These are phyloP conservation scores for Chaetodon trifasciatus DNA, from an alignment of 2,797 vertebrate genomes.

Conservation along the genomic window DNA sequence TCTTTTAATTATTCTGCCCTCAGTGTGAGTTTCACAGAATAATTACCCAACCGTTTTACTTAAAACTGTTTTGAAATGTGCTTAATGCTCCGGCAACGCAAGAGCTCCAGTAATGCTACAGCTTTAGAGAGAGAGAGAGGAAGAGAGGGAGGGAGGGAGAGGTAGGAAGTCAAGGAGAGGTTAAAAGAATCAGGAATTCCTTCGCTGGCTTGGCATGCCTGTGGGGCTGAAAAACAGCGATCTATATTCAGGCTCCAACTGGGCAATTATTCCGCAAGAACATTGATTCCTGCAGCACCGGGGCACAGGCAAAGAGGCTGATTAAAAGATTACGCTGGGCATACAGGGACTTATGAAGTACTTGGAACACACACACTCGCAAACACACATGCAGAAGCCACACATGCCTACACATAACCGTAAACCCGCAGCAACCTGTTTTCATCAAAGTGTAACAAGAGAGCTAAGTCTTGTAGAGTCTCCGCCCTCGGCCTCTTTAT, in stretches of 20 bases:
- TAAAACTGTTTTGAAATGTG: slow-evolving; percentile 29
- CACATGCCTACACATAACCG: slow-evolving; percentile 5
- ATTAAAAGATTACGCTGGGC: slow-evolving; percentile 78
- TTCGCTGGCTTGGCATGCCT: slow-evolving; percentile 54
- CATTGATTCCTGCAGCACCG: slow-evolving; percentile 69
- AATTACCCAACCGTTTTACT: slow-evolving; percentile 25
- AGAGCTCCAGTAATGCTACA: slow-evolving; percentile 4
- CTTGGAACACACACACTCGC: slow-evolving; percentile 32
- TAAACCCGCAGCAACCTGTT: slow-evolving; percentile 26
- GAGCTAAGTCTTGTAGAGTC: slow-evolving; percentile 19
- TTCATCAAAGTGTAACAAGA: slow-evolving; percentile 41
- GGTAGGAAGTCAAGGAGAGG: slow-evolving; percentile 52
- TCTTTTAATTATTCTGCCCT: slow-evolving; percentile 50
- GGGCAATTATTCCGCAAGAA: slow-evolving; percentile 77
- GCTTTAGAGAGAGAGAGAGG: slow-evolving; percentile 17
- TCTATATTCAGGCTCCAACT: slow-evolving; percentile 71
- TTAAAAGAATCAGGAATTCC: slow-evolving; percentile 66
- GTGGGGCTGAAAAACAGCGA: slow-evolving; percentile 51
- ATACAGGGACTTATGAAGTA: slow-evolving; percentile 57
- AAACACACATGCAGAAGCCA: slow-evolving; percentile 16
- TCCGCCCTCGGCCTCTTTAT: slow-evolving; percentile 27
- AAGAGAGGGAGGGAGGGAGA: background rate
- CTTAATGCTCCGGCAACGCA: slow-evolving; percentile 20
- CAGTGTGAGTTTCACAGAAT: slow-evolving; percentile 19
- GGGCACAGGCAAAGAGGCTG: slow-evolving; percentile 66